Base-by-base conservation (phyloP, 2,888 invertebrate genomes). In the Dryocosmus kuriphilus region DNA sequence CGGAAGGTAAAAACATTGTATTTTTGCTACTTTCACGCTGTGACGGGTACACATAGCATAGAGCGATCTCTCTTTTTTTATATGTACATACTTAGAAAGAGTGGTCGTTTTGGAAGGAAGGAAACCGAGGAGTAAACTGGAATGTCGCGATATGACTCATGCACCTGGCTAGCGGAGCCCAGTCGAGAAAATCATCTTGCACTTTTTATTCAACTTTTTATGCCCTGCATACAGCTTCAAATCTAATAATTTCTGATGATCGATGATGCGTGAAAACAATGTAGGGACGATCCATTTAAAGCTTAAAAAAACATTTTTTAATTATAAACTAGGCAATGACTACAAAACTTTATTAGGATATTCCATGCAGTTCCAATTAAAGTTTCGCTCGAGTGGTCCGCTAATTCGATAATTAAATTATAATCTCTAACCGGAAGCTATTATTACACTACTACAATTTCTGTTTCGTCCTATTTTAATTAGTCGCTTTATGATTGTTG, bases 371-470 rank as follows among this genome's bases (percentile, higher is more conserved):
- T 32, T 30, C 9, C 27, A 35, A 74, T 60, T 22, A 16, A 19
- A 16, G 22, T 60, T 38, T 61, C n/a, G 16, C 57, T 30, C 9
- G 8, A 61, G 19, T 32, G 14, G 74, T 22, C 16, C 11, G 35
- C 22, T 74, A 74, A 74, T 74, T 74, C 35, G 74, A 74, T 74
- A 60, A 74, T 74, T 74, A 19, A 60, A 60, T 74, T 74, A 74
- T 74, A 74, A 30, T 19, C 22, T 73, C 8, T 38, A 35, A 32
- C 38, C 30, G 16, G 16, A 38, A 60, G 38, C 55, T 38, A 35
- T 57, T 38, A 27, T 57, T 38, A 27, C 41, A 60, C 7, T 30
- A 27, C 16, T 11, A 2, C 7, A 38, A 74, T 74, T 35, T 60
- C 32, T 46, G 16, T 60, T 32, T 16, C 74, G 35, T 19, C 35